Percentiles rank a stretch among this genome's conserved stretches.
These are phyloP conservation scores for Equus quagga DNA, from an alignment of 2,113 vertebrate species.

Conservation along the genomic window DNA sequence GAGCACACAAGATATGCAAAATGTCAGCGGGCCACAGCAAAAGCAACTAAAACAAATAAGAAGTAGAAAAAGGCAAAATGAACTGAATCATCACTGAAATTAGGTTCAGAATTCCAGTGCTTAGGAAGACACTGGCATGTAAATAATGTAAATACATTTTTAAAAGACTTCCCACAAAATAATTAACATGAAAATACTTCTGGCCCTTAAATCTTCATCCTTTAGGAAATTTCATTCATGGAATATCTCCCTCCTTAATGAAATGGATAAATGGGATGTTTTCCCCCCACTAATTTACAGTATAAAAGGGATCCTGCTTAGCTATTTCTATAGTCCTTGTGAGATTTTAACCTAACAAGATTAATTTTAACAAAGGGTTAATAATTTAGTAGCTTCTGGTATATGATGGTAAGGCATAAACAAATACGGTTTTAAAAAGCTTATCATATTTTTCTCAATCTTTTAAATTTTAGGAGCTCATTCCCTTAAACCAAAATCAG, in stretches of 20 bases:
- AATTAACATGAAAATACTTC: conserved; percentile 26
- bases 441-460: conserved; percentile 14
- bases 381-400: neutral
- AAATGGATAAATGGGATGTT: conserved; percentile 1
- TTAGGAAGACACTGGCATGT: neutral
- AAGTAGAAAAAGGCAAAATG: neutral
- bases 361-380: neutral
- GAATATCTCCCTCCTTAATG: neutral
- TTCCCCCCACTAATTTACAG: neutral
- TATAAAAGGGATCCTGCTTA: neutral
- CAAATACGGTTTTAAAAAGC: neutral
- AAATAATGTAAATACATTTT: conserved; percentile 31
- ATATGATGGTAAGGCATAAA: neutral
- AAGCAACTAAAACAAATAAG: neutral
- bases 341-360: conserved; percentile 38
- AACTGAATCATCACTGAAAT: neutral
- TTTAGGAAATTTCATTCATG: conserved; percentile 20
- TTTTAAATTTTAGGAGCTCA: conserved; percentile 23
- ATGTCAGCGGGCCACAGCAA: neutral
- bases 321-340: neutral
- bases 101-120: neutral
- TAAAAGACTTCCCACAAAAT: neutral
- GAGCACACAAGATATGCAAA: neutral
- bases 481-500: neutral
- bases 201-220: neutral